Percentiles rank a stretch among this genome's conserved stretches.
Evolutionary conservation across 2,888 invertebrate species (phyloP).

Genomic region (Atherix ibis): DNA sequence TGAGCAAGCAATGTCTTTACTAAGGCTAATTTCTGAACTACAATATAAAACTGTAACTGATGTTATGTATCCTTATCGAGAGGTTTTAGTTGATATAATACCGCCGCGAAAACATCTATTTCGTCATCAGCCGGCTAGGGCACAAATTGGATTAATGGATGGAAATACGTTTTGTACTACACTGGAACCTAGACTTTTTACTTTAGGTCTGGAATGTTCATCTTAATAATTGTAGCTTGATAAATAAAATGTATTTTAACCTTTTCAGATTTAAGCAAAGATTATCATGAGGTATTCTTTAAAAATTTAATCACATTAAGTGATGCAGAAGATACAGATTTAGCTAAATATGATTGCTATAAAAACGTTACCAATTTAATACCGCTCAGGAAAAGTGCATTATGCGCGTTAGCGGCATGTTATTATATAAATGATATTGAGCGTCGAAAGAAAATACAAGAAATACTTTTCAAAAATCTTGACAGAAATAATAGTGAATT

Average conservation of each 20-base stretch:
- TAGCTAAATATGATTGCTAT: slow-evolving; percentile 82
- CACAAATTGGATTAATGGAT: slow-evolving; percentile 94
- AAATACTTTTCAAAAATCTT: slow-evolving; percentile 71
- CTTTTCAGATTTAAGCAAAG: slow-evolving; percentile 54
- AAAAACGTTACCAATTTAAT: slow-evolving; percentile 75
- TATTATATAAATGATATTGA: slow-evolving; percentile 54
- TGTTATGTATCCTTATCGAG: slow-evolving; percentile 89
- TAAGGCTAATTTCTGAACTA: slow-evolving; percentile 69
- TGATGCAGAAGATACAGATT: slow-evolving; percentile 71
- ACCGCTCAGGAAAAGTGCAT: slow-evolving; percentile 75
- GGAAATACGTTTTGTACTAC: slow-evolving; percentile 95
- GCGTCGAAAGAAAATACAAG: slow-evolving; percentile 57
- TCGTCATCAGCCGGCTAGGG: slow-evolving; percentile 87
- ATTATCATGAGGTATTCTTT: slow-evolving; percentile 82
- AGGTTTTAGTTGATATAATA: slow-evolving; percentile 82
- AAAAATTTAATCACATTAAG: slow-evolving; percentile 76
- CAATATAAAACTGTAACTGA: slow-evolving; percentile 76
- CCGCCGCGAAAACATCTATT: slow-evolving; percentile 89
- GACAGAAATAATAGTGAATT: slow-evolving; percentile 76
- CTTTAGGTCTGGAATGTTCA: slow-evolving; percentile 64
- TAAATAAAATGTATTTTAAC: no score
- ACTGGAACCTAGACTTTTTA: slow-evolving; percentile 76
- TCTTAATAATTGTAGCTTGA: no score
- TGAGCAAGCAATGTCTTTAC: slow-evolving; percentile 79
- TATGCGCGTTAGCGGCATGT: slow-evolving; percentile 71